Evolutionary conservation across 2,113 vertebrate species (phyloP).

Genomic region (Corythaixoides concolor): DNA sequence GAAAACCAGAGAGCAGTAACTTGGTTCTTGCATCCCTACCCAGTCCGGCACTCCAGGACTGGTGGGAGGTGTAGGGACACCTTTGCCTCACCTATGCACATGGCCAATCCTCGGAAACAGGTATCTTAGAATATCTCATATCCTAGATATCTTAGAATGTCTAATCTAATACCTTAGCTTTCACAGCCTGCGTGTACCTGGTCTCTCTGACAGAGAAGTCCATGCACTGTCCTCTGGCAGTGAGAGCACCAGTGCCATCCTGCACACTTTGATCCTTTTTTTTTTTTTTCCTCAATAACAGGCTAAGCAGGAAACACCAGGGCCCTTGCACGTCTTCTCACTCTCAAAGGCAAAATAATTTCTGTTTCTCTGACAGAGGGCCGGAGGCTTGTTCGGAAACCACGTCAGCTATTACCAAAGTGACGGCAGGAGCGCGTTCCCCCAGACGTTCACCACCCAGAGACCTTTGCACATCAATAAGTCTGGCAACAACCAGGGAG

Average conservation of each 20-base stretch:
- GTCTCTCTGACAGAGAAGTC: background rate
- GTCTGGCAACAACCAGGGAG: slow-evolving; percentile 85
- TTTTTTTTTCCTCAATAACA: background rate
- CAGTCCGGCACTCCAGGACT: background rate
- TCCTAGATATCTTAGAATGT: background rate
- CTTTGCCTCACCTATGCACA: background rate
- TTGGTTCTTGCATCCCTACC: background rate
- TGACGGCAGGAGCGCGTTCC: slow-evolving; percentile 87
- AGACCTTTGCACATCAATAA: slow-evolving; percentile 96
- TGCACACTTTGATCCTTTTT: background rate
- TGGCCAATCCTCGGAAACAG: background rate
- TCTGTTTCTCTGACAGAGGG: slow-evolving; percentile 78
- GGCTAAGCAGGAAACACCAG: background rate
- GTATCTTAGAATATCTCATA: too few species aligned
- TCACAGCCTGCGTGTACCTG: background rate
- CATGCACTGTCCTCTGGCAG: background rate
- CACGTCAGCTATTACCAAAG: slow-evolving; percentile 96
- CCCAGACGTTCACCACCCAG: slow-evolving; percentile 96
- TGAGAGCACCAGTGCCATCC: background rate
- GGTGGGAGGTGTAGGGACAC: background rate
- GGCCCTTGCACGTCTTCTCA: background rate
- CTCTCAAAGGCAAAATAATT: background rate
- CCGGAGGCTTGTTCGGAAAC: slow-evolving; percentile 95
- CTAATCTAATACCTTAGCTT: background rate
- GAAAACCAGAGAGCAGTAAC: background rate